phyloP scores from a whole-genome alignment of 2,797 vertebrate species.

The Melanotaenia maccullochi region DNA sequence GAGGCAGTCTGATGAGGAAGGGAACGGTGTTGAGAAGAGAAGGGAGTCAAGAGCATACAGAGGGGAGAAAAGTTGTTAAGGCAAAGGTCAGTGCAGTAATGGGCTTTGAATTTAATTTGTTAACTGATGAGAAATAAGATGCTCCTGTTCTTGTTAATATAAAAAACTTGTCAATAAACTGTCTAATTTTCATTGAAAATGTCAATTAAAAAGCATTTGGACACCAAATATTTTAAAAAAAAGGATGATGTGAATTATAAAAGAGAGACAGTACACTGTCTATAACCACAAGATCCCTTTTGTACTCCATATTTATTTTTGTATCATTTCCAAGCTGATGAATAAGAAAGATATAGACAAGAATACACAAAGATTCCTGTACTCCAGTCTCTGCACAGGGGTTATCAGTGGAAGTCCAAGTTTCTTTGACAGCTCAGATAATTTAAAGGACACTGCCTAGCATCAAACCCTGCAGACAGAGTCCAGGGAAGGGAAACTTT shows the following conservation, averaged over 20 bases:
- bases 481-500: neutral
- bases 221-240: too few species aligned
- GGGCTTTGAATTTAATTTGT: conserved; percentile 46
- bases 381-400: neutral
- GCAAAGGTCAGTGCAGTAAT: conserved; percentile 50
- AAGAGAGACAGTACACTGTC: neutral
- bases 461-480: neutral
- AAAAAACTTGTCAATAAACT: too few species aligned
- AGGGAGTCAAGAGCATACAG: conserved; percentile 17
- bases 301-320: neutral
- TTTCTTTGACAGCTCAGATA: neutral
- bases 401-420: neutral
- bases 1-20: conserved; percentile 20
- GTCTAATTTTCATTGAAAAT: neutral
- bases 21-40: conserved; percentile 30
- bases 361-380: neutral
- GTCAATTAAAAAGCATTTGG: neutral
- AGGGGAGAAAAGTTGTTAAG: conserved; percentile 29
- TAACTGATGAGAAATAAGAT: conserved; percentile 27
- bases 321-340: neutral
- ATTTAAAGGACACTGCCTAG: neutral
- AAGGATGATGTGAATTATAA: neutral
- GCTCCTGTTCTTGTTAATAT: neutral
- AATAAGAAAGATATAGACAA: neutral
- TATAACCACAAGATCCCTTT: neutral